Base-by-base conservation (phyloP, 2,797 vertebrate species). In the Oryzias dopingdopingensis region DNA sequence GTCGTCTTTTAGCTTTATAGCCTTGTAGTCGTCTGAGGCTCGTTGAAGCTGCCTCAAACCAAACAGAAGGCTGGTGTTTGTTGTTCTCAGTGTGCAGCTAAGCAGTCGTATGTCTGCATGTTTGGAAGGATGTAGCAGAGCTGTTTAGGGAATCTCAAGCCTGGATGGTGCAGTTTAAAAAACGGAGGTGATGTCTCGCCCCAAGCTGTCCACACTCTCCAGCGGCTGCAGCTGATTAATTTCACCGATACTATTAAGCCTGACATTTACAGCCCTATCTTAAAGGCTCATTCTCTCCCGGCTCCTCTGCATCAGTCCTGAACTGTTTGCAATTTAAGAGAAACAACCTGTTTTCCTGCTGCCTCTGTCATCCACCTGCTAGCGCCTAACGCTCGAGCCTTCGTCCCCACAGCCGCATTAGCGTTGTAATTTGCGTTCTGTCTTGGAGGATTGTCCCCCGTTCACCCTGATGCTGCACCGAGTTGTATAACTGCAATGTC, bases 401-500 rank as follows among this genome's bases (percentile, higher is more conserved):
- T 49, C 22, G 40, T 51, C 1, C n/a, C 46, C 20, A 62, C 67
- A 0, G 53, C 4, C 14, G 49, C 49, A 70, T 71, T 64, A 55
- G 16, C 45, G 56, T 13, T 37, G 32, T 72, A 67, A 80, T 52
- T 63, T 63, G 49, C 17, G 23, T 22, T 23, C 65, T 43, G 55
- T 59, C 64, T 53, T 4, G 15, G 45, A 0, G 15, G 42, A 0
- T 18, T 37, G 15, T 49, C 72, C 59, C 56, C 55, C 16, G 32
- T 49, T 70, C 65, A 56, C 44, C 67, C 59, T 16, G 1, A 43
- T 50, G 54, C 59, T 56, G 73, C 73, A 8, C 48, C 0, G 5
- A 51, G 67, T 70, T 70, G 72, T 32, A 67, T 58, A 66, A 77
- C 66, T 49, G 54, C 74, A 80, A 61, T 82, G 78, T 83, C 76